Conservation (phyloP, 2,888 invertebrate species). For the Scrobipalpa costella region DNA sequence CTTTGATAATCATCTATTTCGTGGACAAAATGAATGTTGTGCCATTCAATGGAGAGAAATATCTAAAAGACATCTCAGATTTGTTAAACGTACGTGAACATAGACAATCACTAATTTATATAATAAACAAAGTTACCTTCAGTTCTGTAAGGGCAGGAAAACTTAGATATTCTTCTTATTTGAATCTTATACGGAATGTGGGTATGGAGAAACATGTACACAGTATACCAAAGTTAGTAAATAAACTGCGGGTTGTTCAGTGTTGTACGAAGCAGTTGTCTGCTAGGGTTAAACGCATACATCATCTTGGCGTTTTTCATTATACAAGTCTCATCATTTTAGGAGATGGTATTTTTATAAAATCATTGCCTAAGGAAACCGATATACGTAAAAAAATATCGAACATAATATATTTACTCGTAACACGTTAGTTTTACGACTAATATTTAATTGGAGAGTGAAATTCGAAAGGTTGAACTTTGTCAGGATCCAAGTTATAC, state of each 20-base stretch:
- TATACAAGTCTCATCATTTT: slow-evolving; percentile 53
- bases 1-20: slow-evolving; percentile 65
- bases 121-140: slow-evolving; percentile 76
- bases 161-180: slow-evolving; percentile 53
- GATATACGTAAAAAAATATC: slow-evolving; percentile 77
- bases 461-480: slow-evolving; percentile 55
- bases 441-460: slow-evolving; percentile 60
- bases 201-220: slow-evolving; percentile 63
- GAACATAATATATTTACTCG: slow-evolving; percentile 73
- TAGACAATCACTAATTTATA: slow-evolving; percentile 60
- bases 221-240: slow-evolving; percentile 81
- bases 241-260: slow-evolving; percentile 66
- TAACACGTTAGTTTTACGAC: slow-evolving; percentile 70
- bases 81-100: slow-evolving; percentile 50
- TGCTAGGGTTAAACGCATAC: slow-evolving; percentile 28
- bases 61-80: slow-evolving; percentile 55
- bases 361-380: slow-evolving; percentile 77
- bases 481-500: slow-evolving; percentile 76
- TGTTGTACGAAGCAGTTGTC: slow-evolving; percentile 36
- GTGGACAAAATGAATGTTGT: slow-evolving; percentile 55
- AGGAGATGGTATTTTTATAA: slow-evolving; percentile 77
- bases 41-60: slow-evolving; percentile 55
- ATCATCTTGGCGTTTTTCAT: slow-evolving; percentile 43
- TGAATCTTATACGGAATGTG: slow-evolving; percentile 59
- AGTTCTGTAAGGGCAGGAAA: slow-evolving; percentile 60